Evolutionary conservation across 1,140 invertebrate species (phyloP).

Genomic region (Ips nitidus): DNA sequence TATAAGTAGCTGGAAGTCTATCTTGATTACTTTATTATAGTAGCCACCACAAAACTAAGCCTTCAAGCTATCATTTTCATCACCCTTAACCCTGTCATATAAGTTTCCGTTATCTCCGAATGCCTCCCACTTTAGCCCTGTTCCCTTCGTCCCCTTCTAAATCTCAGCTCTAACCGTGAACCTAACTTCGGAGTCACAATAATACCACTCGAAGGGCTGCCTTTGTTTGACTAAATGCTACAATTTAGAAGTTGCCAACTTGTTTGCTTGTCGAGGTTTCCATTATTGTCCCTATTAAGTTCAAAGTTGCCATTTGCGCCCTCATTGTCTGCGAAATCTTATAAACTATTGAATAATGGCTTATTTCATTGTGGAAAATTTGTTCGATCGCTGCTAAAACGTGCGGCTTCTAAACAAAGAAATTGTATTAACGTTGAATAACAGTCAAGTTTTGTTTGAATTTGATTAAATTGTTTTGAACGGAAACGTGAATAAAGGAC

Average conservation of each 20-base stretch:
- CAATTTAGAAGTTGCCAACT: slow-evolving; percentile 53
- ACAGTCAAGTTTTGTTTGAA: slow-evolving; percentile 19
- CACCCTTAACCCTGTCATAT: slow-evolving; percentile 55
- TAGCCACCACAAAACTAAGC: slow-evolving; percentile 49
- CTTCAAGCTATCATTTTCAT: slow-evolving; percentile 52
- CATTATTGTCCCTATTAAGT: slow-evolving; percentile 50
- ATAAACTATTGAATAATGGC: slow-evolving; percentile 49
- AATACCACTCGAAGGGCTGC: slow-evolving; percentile 46
- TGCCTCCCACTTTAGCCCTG: slow-evolving; percentile 28
- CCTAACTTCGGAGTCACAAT: slow-evolving; percentile 44
- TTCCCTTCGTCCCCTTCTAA: slow-evolving; percentile 20
- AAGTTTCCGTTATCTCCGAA: slow-evolving; percentile 52
- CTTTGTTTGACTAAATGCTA: slow-evolving; percentile 53
- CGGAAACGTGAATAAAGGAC: slow-evolving; percentile 2
- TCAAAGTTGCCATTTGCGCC: slow-evolving; percentile 50
- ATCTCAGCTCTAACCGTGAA: slow-evolving; percentile 37
- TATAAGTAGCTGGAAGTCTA: slow-evolving; percentile 40
- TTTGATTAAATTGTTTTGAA: slow-evolving; percentile 16
- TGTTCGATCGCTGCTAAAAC: slow-evolving; percentile 30
- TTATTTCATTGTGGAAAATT: slow-evolving; percentile 39
- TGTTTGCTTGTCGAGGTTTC: slow-evolving; percentile 51
- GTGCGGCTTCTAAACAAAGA: slow-evolving; percentile 30
- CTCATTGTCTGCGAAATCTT: slow-evolving; percentile 46
- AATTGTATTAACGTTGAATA: slow-evolving; percentile 21
- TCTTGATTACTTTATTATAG: slow-evolving; percentile 49